These are phyloP conservation scores for Bathynomus jamesi DNA, from an alignment of 1,140 invertebrate species.

Conservation along the genomic window DNA sequence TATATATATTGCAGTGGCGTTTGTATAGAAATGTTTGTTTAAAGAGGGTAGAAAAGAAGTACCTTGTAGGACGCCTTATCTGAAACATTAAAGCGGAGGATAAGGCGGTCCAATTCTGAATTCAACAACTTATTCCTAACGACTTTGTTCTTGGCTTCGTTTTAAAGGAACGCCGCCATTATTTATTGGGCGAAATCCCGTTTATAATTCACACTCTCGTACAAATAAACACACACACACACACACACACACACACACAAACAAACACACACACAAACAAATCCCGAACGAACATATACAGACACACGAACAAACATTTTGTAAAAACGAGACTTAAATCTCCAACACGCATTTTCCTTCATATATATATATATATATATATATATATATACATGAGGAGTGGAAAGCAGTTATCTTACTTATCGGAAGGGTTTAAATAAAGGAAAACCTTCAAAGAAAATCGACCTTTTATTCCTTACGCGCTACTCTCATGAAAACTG, in stretches of 20 bases:
- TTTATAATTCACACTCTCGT: no score
- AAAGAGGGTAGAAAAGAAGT: no score
- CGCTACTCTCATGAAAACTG: not conserved
- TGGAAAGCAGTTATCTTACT: not conserved
- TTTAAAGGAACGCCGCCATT: no score
- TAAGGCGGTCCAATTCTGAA: no score
- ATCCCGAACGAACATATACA: not conserved
- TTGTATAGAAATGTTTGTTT: not conserved
- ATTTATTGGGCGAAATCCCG: no score
- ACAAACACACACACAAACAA: slow-evolving; percentile 12
- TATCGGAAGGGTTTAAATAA: not conserved
- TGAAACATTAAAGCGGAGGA: no score
- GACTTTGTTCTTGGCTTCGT: no score
- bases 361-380: slow-evolving; percentile 19
- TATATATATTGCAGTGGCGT: slow-evolving; percentile 5
- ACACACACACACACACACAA: not conserved
- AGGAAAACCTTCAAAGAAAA: not conserved
- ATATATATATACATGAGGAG: slow-evolving; percentile 11
- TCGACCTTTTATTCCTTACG: not conserved
- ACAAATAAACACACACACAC: not conserved
- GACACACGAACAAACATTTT: not conserved
- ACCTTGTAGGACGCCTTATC: no score
- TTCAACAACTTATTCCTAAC: no score
- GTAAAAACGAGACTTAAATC: no score
- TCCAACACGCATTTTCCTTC: slow-evolving; percentile 1